Conservation (phyloP, 2,888 invertebrate genomes). For the Amphipyra berbera region DNA sequence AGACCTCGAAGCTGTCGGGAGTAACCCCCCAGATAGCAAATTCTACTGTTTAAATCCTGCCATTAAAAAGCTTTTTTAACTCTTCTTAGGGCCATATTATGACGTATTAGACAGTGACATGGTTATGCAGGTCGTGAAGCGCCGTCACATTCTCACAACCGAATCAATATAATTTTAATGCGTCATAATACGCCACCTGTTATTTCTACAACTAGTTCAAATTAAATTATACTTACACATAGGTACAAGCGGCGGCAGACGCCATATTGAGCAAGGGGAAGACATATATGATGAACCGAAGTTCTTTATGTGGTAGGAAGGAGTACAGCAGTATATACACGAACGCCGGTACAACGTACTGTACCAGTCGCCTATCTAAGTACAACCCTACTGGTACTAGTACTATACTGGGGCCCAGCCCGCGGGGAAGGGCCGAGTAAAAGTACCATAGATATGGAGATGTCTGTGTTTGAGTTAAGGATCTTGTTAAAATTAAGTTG, state of each 20-base stretch:
- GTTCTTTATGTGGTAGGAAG: conserved; percentile 98
- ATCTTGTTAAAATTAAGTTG: conserved; percentile 1
- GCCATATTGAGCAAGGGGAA: conserved; percentile 97
- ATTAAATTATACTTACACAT: conserved; percentile 92
- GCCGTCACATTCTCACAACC: too few species aligned
- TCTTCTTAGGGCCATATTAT: too few species aligned
- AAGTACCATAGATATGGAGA: conserved; percentile 99
- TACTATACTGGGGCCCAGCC: conserved; percentile 94
- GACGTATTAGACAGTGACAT: too few species aligned
- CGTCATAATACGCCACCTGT: too few species aligned
- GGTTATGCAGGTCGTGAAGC: too few species aligned
- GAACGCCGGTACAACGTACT: conserved; percentile 92
- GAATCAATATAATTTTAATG: too few species aligned
- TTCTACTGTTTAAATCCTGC: too few species aligned
- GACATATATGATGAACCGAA: conserved; percentile 99
- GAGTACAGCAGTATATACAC: conserved; percentile 97
- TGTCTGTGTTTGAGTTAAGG: conserved; percentile 89
- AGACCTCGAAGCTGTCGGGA: too few species aligned
- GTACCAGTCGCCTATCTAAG: conserved; percentile 92
- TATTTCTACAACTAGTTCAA: too few species aligned
- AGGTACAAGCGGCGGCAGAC: conserved; percentile 96
- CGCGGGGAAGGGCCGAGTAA: conserved; percentile 98
- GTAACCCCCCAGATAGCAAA: too few species aligned
- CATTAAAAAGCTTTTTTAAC: too few species aligned
- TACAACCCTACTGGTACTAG: conserved; percentile 94